These are phyloP conservation scores for Anisognathus igniventris DNA, from an alignment of 2,797 vertebrate species.

Conservation along the genomic window DNA sequence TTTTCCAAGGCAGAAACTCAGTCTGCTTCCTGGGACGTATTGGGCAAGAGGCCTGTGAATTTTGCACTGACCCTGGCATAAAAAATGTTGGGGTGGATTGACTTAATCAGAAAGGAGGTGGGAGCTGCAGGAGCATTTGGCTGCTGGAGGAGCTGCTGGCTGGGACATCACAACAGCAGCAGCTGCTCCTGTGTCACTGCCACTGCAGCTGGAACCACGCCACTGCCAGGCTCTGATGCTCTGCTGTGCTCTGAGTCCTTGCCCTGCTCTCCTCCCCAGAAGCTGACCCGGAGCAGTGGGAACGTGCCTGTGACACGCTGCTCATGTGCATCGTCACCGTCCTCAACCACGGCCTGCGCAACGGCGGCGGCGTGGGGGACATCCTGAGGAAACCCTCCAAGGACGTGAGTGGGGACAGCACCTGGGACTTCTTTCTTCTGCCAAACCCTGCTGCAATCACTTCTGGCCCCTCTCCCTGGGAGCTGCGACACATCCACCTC, in stretches of 20 bases:
- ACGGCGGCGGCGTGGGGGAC: slow-evolving; percentile 86
- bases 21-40: background rate
- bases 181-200: background rate
- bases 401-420: slow-evolving; percentile 76
- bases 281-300: slow-evolving; percentile 66
- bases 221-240: accelerated
- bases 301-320: slow-evolving; percentile 85
- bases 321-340: slow-evolving; percentile 89
- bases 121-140: background rate
- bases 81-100: background rate
- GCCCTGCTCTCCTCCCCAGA: background rate
- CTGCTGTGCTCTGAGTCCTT: background rate
- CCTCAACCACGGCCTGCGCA: slow-evolving; percentile 86
- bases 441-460: background rate
- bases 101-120: background rate
- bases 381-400: slow-evolving; percentile 90
- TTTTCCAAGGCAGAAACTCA: background rate
- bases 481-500: background rate
- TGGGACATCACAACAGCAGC: background rate
- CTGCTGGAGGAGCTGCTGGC: background rate
- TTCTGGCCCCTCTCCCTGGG: background rate
- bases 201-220: background rate
- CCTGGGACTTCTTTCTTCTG: background rate
- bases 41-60: background rate
- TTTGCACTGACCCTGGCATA: background rate